Percentiles rank a stretch among this genome's conserved stretches.
Evolutionary conservation across 2,888 invertebrate species (phyloP).

Genomic region (Drosophila stalkeri): DNA sequence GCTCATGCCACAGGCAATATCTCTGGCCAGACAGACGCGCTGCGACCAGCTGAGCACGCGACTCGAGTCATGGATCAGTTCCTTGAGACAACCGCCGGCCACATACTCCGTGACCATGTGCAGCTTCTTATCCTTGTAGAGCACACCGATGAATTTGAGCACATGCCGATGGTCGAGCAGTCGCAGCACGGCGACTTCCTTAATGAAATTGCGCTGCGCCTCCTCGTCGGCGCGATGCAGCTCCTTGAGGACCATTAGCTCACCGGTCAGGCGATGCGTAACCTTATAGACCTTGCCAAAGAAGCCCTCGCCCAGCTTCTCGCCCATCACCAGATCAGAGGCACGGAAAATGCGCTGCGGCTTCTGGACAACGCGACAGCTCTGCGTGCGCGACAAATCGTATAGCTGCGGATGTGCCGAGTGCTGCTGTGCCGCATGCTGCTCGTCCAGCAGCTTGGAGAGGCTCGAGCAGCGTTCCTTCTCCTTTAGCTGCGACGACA

Average conservation of each 20-base stretch:
- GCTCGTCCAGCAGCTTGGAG: slow-evolving; percentile 92
- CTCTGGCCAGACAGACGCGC: slow-evolving; percentile 93
- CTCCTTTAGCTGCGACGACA: slow-evolving; percentile 86
- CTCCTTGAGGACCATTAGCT: slow-evolving; percentile 98
- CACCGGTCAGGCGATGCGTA: slow-evolving; percentile 94
- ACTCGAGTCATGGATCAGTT: slow-evolving; percentile 91
- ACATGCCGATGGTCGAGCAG: slow-evolving; percentile 96
- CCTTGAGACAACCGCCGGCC: slow-evolving; percentile 95
- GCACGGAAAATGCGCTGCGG: slow-evolving; percentile 93
- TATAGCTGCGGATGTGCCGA: slow-evolving; percentile 85
- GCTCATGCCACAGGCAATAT: slow-evolving; percentile 96
- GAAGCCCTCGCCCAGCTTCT: slow-evolving; percentile 96
- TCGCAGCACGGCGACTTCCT: slow-evolving; percentile 97
- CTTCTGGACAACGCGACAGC: slow-evolving; percentile 89
- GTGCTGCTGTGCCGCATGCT: slow-evolving; percentile 84
- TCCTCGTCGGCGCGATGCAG: slow-evolving; percentile 96
- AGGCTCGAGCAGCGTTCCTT: slow-evolving; percentile 94
- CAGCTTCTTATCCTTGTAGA: slow-evolving; percentile 96
- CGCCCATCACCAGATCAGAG: slow-evolving; percentile 95
- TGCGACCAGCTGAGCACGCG: slow-evolving; percentile 91
- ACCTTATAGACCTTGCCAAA: slow-evolving; percentile 97
- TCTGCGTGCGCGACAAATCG: slow-evolving; percentile 94
- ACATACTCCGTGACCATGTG: slow-evolving; percentile 97
- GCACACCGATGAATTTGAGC: slow-evolving; percentile 94
- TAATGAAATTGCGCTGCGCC: slow-evolving; percentile 96